Evolutionary conservation across 2,113 vertebrate genomes (phyloP).

Genomic region (Anhinga anhinga): DNA sequence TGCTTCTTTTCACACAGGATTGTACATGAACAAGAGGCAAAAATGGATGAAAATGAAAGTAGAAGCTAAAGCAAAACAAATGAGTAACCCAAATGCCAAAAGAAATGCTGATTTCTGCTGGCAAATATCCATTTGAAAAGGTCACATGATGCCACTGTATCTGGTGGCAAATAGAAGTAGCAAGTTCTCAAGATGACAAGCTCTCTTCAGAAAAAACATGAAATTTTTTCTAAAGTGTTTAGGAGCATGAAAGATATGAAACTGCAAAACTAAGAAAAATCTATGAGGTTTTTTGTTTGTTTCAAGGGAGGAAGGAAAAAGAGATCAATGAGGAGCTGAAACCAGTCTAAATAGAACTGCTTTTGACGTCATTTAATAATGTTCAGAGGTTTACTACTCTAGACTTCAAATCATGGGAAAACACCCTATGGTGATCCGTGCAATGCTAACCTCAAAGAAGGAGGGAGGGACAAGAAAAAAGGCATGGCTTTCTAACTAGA

Average conservation of each 20-base stretch:
- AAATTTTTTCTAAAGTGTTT: neutral
- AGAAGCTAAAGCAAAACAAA: neutral
- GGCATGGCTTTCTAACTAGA: neutral
- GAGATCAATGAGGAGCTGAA: constrained; percentile 1
- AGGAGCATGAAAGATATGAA: neutral
- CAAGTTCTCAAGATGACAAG: neutral
- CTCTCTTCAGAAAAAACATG: neutral
- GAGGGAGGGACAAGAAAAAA: neutral
- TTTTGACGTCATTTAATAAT: neutral
- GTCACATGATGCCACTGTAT: neutral
- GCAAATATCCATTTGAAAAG: neutral
- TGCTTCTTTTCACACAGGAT: neutral
- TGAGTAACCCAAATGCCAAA: neutral
- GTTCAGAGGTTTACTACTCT: neutral
- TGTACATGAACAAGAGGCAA: neutral
- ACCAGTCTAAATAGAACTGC: neutral
- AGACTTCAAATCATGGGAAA: neutral
- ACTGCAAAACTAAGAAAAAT: neutral
- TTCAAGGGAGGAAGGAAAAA: constrained; percentile 34
- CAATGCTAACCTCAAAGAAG: neutral
- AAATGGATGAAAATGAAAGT: neutral
- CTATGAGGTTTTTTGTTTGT: neutral
- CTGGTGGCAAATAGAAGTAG: neutral
- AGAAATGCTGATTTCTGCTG: neutral
- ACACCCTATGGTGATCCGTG: neutral